These are phyloP conservation scores for Chlorospingus flavigularis DNA, from an alignment of 2,797 vertebrate genomes.

Conservation along the genomic window DNA sequence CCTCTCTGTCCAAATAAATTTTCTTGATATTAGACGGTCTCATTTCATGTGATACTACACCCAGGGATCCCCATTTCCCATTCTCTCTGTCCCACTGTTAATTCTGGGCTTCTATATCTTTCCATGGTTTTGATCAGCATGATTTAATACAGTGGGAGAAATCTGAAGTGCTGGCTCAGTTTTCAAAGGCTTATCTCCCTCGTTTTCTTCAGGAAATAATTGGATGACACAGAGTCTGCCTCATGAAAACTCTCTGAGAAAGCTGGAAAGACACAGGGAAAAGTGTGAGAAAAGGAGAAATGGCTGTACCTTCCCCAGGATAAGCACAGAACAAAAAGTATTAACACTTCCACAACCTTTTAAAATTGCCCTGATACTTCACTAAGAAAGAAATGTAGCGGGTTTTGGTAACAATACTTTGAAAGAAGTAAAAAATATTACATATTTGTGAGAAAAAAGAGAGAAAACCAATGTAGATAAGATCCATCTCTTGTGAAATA, in stretches of 20 bases:
- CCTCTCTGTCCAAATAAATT: constrained; percentile 46
- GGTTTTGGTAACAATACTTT: background rate
- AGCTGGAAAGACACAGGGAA: background rate
- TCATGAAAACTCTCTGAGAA: constrained; percentile 34
- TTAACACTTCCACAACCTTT: background rate
- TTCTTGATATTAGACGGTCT: background rate
- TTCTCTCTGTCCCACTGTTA: background rate
- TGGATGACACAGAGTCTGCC: constrained; percentile 49
- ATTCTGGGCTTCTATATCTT: constrained; percentile 19
- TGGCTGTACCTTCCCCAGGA: background rate
- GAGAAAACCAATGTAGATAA: background rate
- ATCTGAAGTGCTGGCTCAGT: constrained; percentile 1
- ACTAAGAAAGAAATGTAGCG: background rate
- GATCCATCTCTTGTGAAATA: background rate
- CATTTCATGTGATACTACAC: background rate
- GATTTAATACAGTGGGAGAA: constrained; percentile 44
- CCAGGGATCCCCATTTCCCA: constrained; percentile 24
- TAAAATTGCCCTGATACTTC: background rate
- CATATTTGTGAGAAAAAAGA: background rate
- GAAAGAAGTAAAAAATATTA: background rate
- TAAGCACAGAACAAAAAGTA: background rate
- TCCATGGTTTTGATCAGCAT: background rate
- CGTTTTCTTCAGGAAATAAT: constrained; percentile 54
- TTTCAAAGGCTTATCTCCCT: constrained; percentile 48
- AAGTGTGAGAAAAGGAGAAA: constrained; percentile 19